Percentiles rank a stretch among this genome's conserved stretches.
Conservation (phyloP, 2,113 vertebrate genomes). For the Nicator chloris region DNA sequence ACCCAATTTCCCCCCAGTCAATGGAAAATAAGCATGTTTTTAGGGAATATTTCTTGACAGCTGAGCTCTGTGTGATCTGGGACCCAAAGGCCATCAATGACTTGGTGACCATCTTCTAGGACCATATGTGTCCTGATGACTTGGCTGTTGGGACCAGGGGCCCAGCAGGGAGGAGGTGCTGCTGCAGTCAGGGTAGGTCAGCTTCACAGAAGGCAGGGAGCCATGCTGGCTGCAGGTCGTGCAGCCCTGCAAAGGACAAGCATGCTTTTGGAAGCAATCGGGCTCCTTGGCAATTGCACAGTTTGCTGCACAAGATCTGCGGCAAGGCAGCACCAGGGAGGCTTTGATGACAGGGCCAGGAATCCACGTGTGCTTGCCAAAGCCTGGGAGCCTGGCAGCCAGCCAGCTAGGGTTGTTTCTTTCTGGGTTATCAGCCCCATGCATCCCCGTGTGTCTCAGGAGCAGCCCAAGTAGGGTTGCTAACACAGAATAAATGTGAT, state of each 20-base stretch:
- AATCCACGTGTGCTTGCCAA: not conserved
- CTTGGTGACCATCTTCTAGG: not conserved
- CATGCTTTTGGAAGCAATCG: not conserved
- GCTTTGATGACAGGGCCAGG: not conserved
- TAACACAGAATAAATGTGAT: not conserved
- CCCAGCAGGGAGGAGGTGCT: not conserved
- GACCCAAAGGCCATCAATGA: not conserved
- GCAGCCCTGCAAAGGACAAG: not conserved
- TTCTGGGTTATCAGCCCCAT: not conserved
- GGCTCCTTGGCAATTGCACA: not conserved
- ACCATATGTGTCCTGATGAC: not conserved
- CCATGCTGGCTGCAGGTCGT: not conserved
- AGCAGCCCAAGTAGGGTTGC: not conserved
- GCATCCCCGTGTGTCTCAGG: not conserved
- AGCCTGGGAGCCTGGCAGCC: not conserved
- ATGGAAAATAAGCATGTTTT: not conserved
- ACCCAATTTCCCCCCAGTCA: not conserved
- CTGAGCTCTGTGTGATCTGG: not conserved
- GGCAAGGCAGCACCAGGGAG: not conserved
- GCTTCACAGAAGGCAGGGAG: not conserved
- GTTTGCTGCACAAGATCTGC: not conserved
- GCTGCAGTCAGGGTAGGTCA: not conserved
- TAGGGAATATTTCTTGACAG: not conserved
- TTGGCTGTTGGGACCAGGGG: not conserved
- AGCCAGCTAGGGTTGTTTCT: not conserved